Conservation (phyloP, 2,888 invertebrate genomes). For the Cataglyphis rosenhaueri region DNA sequence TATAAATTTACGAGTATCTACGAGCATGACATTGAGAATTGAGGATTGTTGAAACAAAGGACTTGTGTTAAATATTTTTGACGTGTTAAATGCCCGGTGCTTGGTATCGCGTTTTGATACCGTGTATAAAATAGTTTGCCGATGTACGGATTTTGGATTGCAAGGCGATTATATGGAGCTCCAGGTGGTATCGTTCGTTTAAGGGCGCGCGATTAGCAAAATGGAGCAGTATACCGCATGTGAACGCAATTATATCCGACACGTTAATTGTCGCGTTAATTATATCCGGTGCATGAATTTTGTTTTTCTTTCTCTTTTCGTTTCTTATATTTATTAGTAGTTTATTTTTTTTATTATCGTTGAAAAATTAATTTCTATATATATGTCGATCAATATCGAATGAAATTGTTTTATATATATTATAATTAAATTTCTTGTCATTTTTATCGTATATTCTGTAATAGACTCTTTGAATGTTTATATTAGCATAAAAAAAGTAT, state of each 20-base stretch:
- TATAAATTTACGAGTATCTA: not conserved
- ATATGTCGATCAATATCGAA: not conserved
- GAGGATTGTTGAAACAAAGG: not conserved
- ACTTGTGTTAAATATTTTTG: not conserved
- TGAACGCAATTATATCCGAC: constrained; percentile 34
- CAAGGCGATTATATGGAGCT: constrained; percentile 29
- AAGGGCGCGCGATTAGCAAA: constrained; percentile 25
- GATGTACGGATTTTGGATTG: constrained; percentile 32
- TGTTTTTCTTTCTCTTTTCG: not conserved
- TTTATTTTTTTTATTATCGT: constrained; percentile 11
- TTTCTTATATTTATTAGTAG: not conserved
- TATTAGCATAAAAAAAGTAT: not conserved
- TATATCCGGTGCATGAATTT: not conserved
- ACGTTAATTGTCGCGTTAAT: constrained; percentile 40
- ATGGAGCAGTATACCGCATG: constrained; percentile 29
- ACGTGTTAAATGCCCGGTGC: not conserved
- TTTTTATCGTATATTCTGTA: not conserved
- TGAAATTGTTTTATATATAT: not conserved
- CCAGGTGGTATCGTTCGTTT: constrained; percentile 48
- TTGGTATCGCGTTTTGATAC: not conserved
- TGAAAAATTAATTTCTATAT: not conserved
- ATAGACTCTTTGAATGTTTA: not conserved
- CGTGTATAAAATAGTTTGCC: constrained; percentile 6
- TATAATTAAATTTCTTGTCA: not conserved
- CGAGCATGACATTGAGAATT: not conserved